Evolutionary conservation across 2,888 invertebrate species (phyloP).

Genomic region (Schizaphis graminum): DNA sequence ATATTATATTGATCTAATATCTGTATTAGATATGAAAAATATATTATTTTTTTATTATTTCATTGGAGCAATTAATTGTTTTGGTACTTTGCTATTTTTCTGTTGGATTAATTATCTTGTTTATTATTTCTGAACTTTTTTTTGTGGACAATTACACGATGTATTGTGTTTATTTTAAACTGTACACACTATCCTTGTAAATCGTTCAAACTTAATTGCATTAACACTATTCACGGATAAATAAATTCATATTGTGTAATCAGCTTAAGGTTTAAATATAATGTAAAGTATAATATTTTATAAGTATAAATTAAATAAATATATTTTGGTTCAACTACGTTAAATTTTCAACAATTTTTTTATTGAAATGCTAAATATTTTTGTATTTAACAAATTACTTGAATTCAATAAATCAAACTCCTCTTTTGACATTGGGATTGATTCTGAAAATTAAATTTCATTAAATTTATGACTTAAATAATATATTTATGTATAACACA

Average conservation of each 20-base stretch:
- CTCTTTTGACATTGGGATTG: accelerated
- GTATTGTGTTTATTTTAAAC: neutral
- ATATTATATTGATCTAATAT: too few species aligned
- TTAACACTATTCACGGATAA: too few species aligned
- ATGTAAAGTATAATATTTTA: neutral
- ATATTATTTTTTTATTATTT: too few species aligned
- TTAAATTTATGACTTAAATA: neutral
- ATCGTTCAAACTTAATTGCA: neutral
- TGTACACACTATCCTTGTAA: neutral
- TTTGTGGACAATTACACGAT: neutral
- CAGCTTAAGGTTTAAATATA: neutral
- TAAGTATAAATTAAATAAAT: neutral
- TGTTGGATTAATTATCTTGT: too few species aligned
- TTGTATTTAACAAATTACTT: neutral
- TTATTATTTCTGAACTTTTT: too few species aligned
- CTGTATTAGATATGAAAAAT: too few species aligned
- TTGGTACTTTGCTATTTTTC: too few species aligned
- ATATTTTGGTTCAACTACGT: neutral
- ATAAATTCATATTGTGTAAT: neutral
- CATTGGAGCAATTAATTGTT: too few species aligned
- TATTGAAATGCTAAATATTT: neutral
- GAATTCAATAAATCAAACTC: neutral
- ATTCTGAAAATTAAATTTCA: neutral
- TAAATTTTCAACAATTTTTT: neutral
- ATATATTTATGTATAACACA: too few species aligned